Conservation (phyloP, 2,797 vertebrate species). For the Hemitrygon akajei region DNA sequence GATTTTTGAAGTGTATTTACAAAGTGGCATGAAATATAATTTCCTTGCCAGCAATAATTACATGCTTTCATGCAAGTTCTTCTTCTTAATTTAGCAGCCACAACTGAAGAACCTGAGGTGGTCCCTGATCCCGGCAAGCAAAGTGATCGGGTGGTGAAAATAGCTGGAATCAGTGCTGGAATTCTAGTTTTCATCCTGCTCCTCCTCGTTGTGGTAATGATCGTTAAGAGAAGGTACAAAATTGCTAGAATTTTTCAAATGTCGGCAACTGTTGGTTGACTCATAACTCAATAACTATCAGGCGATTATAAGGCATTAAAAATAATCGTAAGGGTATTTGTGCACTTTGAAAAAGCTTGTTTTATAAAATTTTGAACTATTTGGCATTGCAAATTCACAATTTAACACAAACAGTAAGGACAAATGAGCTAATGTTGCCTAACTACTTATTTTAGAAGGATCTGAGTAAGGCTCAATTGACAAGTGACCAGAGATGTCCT, state of each 20-base stretch:
- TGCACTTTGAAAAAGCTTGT: not conserved
- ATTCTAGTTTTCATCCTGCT: constrained; percentile 91
- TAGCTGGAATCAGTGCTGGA: constrained; percentile 90
- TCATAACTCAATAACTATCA: not conserved
- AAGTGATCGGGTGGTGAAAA: constrained; percentile 94
- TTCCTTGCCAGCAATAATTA: constrained; percentile 41
- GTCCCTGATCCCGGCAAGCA: constrained; percentile 94
- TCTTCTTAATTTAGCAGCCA: constrained; percentile 64
- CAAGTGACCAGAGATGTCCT: not conserved
- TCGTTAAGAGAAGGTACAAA: constrained; percentile 95
- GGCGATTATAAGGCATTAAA: not conserved
- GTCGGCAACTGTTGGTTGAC: not conserved
- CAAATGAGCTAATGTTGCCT: not conserved
- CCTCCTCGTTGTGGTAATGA: constrained; percentile 84
- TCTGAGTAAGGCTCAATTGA: not conserved
- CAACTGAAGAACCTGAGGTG: constrained; percentile 93
- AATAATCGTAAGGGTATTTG: not conserved
- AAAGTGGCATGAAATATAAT: not conserved
- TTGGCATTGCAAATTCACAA: not conserved
- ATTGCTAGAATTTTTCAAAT: not conserved
- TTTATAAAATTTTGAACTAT: not conserved
- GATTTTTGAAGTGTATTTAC: constrained; percentile 1
- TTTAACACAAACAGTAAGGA: not conserved
- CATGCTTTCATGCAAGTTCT: constrained; percentile 44
- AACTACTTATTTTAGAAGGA: not conserved